phyloP scores from a whole-genome alignment of 2,113 vertebrate species.

The Apodemus speciosus region DNA sequence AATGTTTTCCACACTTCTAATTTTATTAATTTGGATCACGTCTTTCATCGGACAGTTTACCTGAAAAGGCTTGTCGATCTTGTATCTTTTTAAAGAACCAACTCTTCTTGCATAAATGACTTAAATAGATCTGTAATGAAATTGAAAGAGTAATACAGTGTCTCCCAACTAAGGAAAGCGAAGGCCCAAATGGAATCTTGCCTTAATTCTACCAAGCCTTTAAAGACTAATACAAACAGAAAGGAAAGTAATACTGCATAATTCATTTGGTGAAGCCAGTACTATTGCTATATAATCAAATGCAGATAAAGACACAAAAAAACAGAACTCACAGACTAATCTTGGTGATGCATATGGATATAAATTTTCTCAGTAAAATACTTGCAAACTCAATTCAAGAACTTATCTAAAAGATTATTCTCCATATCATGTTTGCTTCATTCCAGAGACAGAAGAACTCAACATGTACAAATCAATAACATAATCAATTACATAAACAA shows the following conservation, averaged over 20 bases:
- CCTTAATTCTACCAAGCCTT: neutral
- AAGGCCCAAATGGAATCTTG: neutral
- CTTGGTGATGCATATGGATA: neutral
- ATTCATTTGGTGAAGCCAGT: neutral
- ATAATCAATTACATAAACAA: neutral
- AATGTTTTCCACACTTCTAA: neutral
- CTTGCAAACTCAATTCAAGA: neutral
- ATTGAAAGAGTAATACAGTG: neutral
- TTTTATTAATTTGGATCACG: neutral
- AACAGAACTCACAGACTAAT: neutral
- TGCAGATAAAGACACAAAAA: neutral
- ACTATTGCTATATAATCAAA: neutral
- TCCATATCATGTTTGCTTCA: neutral
- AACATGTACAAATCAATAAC: neutral
- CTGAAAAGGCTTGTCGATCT: neutral
- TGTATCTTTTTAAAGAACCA: neutral
- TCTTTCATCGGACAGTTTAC: neutral
- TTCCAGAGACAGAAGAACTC: neutral
- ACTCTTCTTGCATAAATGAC: no score
- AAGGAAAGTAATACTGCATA: neutral
- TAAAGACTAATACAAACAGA: neutral
- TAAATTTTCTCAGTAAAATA: neutral
- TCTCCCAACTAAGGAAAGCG: neutral
- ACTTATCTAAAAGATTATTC: neutral
- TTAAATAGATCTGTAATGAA: neutral